Evolutionary conservation across 2,888 invertebrate genomes (phyloP).

Genomic region (Sarcophaga caerulescens): DNA sequence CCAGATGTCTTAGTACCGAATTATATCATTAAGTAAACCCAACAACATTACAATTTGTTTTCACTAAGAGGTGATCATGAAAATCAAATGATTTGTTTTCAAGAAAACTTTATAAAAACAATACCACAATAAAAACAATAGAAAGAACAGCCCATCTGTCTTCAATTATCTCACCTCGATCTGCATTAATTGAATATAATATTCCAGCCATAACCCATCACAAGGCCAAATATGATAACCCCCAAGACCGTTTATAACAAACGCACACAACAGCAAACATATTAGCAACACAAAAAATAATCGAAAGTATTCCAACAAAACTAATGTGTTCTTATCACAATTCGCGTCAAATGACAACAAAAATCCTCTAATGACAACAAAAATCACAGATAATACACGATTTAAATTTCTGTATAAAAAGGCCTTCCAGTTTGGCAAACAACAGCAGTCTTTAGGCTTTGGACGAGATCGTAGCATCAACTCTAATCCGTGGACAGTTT

Average conservation of each 20-base stretch:
- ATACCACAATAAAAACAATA: too few relatives aligned
- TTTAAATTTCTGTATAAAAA: slow-evolving; percentile 20
- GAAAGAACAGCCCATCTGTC: neutral
- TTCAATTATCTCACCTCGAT: neutral
- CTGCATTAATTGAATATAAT: neutral
- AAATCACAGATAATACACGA: slow-evolving; percentile 27
- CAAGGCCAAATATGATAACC: neutral
- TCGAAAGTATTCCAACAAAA: neutral
- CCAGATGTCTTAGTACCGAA: too few relatives aligned
- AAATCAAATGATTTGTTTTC: too few relatives aligned
- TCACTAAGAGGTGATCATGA: too few relatives aligned
- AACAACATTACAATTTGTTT: neutral
- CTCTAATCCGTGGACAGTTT: slow-evolving; percentile 74
- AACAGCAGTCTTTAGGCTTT: slow-evolving; percentile 77
- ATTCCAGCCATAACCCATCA: neutral
- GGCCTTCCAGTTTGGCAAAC: neutral
- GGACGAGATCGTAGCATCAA: slow-evolving; percentile 68
- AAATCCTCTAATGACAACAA: slow-evolving; percentile 69
- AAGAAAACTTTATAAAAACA: too few relatives aligned
- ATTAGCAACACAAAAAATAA: neutral
- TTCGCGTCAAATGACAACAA: too few relatives aligned
- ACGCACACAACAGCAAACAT: neutral
- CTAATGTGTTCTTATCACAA: slow-evolving; percentile 25
- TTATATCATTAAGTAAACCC: too few relatives aligned
- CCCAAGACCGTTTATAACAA: neutral